These are phyloP conservation scores for Aphodius granarius DNA, from an alignment of 2,888 invertebrate genomes.

Conservation along the genomic window DNA sequence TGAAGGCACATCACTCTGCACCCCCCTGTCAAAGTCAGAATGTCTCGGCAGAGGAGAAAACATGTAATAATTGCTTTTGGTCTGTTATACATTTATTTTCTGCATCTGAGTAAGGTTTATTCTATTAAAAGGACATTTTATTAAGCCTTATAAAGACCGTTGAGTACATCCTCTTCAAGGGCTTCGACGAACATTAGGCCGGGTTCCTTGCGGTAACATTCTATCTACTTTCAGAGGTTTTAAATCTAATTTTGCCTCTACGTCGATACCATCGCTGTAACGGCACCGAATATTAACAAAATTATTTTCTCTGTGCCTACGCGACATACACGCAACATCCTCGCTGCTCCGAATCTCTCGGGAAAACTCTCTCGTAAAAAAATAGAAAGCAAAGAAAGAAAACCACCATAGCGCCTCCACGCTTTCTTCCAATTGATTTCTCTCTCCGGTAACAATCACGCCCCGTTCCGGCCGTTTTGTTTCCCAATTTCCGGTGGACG, in stretches of 20 bases:
- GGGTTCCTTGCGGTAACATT: not conserved
- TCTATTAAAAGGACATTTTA: too few relatives aligned
- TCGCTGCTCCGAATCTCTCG: not conserved
- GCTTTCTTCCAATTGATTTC: constrained; percentile 35
- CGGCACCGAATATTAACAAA: not conserved
- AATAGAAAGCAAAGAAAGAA: constrained; percentile 35
- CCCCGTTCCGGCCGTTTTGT: constrained; percentile 41
- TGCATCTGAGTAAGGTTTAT: too few relatives aligned
- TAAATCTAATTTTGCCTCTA: not conserved
- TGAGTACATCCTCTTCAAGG: not conserved
- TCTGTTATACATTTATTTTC: too few relatives aligned
- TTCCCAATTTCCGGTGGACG: constrained; percentile 41
- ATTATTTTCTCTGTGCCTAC: not conserved
- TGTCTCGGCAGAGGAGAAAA: too few relatives aligned
- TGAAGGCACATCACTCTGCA: too few relatives aligned
- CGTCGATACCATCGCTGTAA: not conserved
- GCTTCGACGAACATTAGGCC: not conserved
- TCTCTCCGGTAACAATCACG: constrained; percentile 38
- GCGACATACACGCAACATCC: not conserved
- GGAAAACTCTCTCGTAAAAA: too few relatives aligned
- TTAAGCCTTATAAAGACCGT: not conserved
- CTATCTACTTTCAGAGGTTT: not conserved
- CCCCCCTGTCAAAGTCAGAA: too few relatives aligned
- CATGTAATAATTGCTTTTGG: too few relatives aligned
- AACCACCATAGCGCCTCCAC: constrained; percentile 30